Evolutionary conservation across 2,113 vertebrate genomes (phyloP), one percentile per base, ranked within the genome.

Genomic region (Mobula hypostoma): DNA sequence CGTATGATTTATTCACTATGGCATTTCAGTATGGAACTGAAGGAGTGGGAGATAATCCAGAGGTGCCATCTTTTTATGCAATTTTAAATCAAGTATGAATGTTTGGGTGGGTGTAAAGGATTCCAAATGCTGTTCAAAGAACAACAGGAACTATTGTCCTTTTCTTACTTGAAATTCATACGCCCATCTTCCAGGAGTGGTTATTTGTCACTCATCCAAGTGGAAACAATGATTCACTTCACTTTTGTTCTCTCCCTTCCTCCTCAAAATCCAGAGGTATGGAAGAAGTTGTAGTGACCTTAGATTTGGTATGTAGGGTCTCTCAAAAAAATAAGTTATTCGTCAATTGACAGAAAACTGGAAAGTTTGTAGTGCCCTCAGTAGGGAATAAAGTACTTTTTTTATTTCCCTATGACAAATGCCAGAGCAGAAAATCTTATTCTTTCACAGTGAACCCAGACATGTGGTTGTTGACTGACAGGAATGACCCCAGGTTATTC

Each of bases 141-240:
- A n/a, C 76, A 77, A n/a, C 83, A n/a, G 29, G 27, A 27, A 56
- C 61, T 88, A 12, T 63, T 4, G 61, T 88, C 58, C 27, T n/a
- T 27, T 63, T 87, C 83, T 4, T 15, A n/a, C 12, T 88, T 5
- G 3, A 63, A 24, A 63, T 88, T 63, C 58, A 77, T 77, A 77
- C 29, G 29, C 76, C 76, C 76, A 88, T 27, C 61, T 88, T 88
- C 58, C 56, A 63, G 83, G 9, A 63, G 58, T 29, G 24, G 58
- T 61, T 27, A 88, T 12, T 63, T 56, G 11, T 63, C 12, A 88
- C 27, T 58, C 4, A 63, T 83, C 83, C 9, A 56, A 32, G 56
- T 85, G 58, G 27, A 11, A 88, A 88, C 58, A 88, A 56, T 63
- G 83, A 88, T n/a, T 63, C 83, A 63, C 29, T 88, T 88, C 83